These are phyloP conservation scores for Pteropus rufus DNA, from an alignment of 2,797 vertebrate species.

Conservation along the genomic window DNA sequence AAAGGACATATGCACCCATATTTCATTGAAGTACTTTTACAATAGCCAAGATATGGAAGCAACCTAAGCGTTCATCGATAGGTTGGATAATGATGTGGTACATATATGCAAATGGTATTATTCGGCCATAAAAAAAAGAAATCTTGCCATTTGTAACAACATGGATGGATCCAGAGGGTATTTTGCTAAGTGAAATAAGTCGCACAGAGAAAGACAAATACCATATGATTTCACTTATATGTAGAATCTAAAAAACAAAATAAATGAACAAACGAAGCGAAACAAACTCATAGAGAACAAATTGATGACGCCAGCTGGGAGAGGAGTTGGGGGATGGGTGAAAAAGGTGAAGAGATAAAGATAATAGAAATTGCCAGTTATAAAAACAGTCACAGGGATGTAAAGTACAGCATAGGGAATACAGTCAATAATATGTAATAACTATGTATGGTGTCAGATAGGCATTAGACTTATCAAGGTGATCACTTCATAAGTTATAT, in stretches of 20 bases:
- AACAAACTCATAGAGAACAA: background rate
- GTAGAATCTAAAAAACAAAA: background rate
- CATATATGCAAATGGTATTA: no score
- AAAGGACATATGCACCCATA: background rate
- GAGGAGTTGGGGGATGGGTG: background rate
- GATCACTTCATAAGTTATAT: background rate
- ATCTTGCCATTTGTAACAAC: background rate
- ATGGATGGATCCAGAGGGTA: background rate
- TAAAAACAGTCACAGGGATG: background rate
- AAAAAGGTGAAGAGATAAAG: background rate
- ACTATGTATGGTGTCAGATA: background rate
- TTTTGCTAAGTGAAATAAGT: no score
- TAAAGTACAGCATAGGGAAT: background rate
- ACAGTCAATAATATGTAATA: background rate
- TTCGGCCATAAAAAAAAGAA: background rate
- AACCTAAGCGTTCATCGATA: background rate
- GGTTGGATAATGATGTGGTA: background rate
- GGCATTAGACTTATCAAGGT: background rate
- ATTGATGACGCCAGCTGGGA: background rate
- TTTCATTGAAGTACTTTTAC: background rate
- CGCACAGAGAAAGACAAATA: background rate
- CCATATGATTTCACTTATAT: background rate
- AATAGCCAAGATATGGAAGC: background rate
- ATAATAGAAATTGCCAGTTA: background rate
- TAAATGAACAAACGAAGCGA: background rate